Evolutionary conservation across 2,888 invertebrate genomes (phyloP).

Genomic region (Zhengitettix transpicula): DNA sequence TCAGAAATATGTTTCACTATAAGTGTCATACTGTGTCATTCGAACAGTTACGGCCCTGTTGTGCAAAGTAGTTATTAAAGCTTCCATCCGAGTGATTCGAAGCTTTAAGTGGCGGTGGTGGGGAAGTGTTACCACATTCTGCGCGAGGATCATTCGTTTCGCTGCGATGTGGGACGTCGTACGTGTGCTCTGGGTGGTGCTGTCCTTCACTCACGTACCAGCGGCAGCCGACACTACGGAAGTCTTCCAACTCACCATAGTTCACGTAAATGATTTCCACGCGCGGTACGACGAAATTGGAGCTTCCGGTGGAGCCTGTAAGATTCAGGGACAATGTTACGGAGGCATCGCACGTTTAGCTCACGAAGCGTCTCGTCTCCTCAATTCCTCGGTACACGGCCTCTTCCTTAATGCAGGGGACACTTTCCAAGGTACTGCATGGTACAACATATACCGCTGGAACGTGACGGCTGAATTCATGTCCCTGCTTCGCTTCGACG

Average conservation of each 20-base stretch:
- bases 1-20: too few relatives aligned
- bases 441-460: slow-evolving; percentile 45
- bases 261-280: slow-evolving; percentile 30
- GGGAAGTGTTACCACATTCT: too few relatives aligned
- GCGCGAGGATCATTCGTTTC: too few relatives aligned
- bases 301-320: slow-evolving; percentile 4
- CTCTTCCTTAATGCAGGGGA: slow-evolving; percentile 65
- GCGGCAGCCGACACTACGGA: neutral
- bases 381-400: neutral
- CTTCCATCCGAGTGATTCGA: too few relatives aligned
- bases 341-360: slow-evolving; percentile 12
- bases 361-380: slow-evolving; percentile 1
- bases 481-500: slow-evolving; percentile 58
- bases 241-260: slow-evolving; percentile 18
- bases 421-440: slow-evolving; percentile 71
- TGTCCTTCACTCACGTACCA: neutral
- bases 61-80: too few relatives aligned
- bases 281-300: slow-evolving; percentile 20
- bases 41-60: too few relatives aligned
- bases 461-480: slow-evolving; percentile 57
- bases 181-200: neutral
- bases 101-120: too few relatives aligned
- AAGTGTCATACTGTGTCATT: too few relatives aligned
- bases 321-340: slow-evolving; percentile 3
- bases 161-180: neutral